phyloP scores from a whole-genome alignment of 2,113 vertebrate species.

The Todiramphus chloris region DNA sequence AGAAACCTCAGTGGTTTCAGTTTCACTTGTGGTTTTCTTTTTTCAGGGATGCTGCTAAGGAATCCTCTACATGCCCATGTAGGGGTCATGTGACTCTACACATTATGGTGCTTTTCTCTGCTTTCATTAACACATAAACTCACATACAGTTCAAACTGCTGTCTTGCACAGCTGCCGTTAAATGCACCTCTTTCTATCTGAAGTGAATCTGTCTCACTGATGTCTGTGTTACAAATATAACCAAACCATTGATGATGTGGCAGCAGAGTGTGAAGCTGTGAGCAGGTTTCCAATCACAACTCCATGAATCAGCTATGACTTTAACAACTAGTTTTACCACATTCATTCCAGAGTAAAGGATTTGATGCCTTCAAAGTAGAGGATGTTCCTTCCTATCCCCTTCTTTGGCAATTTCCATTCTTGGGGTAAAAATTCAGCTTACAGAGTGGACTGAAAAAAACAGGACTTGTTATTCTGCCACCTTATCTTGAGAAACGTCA shows the following conservation, averaged over 20 bases:
- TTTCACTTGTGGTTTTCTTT: background rate
- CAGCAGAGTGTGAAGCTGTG: background rate
- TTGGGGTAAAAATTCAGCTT: background rate
- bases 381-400: accelerated
- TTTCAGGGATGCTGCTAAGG: background rate
- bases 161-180: background rate
- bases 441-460: background rate
- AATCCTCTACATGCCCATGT: background rate
- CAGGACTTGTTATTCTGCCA: background rate
- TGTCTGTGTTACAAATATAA: background rate
- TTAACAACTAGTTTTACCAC: background rate
- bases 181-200: background rate
- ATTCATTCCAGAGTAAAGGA: background rate
- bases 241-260: background rate
- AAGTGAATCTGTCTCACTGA: background rate
- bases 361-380: background rate
- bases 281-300: background rate
- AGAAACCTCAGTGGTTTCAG: background rate
- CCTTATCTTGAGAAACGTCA: constrained; percentile 56
- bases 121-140: background rate
- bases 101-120: background rate
- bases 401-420: background rate
- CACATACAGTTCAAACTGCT: background rate
- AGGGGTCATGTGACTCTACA: accelerated
- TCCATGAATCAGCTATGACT: background rate